phyloP scores from a whole-genome alignment of 1,140 invertebrate species.

The Drosophila kurseongensis region DNA sequence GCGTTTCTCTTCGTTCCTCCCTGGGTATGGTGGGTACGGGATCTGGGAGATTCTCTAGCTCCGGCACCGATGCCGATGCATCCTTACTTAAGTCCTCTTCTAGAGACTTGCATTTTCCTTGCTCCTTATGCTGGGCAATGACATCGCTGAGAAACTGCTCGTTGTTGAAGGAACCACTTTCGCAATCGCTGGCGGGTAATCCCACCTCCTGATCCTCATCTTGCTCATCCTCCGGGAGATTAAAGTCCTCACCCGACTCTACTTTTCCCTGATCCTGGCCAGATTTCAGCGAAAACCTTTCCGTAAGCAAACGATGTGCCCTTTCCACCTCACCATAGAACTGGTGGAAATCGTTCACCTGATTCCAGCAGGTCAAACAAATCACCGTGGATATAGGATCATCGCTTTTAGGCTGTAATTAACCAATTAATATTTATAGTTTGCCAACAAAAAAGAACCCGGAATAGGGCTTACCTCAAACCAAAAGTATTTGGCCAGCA shows the following conservation, averaged over 20 bases:
- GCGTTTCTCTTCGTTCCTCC: conserved; percentile 56
- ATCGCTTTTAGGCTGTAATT: conserved; percentile 63
- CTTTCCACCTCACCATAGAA: conserved; percentile 68
- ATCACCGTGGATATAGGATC: conserved; percentile 75
- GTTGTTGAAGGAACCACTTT: conserved; percentile 57
- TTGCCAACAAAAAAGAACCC: background rate
- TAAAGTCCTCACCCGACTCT: conserved; percentile 6
- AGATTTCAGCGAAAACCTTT: conserved; percentile 62
- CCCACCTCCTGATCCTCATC: conserved; percentile 15
- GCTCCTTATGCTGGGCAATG: conserved; percentile 17
- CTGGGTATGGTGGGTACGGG: background rate
- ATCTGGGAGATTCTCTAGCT: background rate
- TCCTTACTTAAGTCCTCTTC: background rate
- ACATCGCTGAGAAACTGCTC: conserved; percentile 68
- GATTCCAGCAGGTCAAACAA: conserved; percentile 61
- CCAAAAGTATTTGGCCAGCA: conserved; percentile 72
- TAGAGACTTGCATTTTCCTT: background rate
- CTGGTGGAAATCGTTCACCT: conserved; percentile 62
- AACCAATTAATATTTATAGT: background rate
- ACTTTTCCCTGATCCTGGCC: conserved; percentile 14
- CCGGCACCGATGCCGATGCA: background rate
- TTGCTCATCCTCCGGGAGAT: conserved; percentile 5
- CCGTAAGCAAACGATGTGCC: conserved; percentile 70
- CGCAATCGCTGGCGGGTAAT: conserved; percentile 13
- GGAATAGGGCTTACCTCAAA: conserved; percentile 49